Evolutionary conservation across 2,113 vertebrate genomes (phyloP).

Genomic region (Labrus mixtus): DNA sequence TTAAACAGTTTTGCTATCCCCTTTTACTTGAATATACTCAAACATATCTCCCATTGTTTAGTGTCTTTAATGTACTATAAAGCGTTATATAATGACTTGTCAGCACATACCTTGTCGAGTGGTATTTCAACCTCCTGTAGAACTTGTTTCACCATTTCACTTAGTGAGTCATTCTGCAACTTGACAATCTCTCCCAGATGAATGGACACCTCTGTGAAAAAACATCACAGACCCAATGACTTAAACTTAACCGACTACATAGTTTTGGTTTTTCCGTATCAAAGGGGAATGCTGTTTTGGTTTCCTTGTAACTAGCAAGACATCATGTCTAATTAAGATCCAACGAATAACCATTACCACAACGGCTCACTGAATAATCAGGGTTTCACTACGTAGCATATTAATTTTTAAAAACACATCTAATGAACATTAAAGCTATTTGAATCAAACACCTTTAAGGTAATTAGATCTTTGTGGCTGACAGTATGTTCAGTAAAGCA

Average conservation of each 20-base stretch:
- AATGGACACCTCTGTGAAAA: conserved; percentile 70
- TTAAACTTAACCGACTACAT: neutral
- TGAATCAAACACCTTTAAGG: neutral
- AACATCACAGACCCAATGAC: neutral
- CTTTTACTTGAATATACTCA: neutral
- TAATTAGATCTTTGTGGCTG: neutral
- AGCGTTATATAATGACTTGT: neutral
- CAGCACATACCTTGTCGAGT: conserved; percentile 75
- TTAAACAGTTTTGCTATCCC: neutral
- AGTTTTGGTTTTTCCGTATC: neutral
- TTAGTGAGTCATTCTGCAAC: conserved; percentile 45
- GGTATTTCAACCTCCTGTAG: conserved; percentile 70
- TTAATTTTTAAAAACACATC: too few relatives aligned
- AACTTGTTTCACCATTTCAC: conserved; percentile 36
- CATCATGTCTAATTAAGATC: neutral
- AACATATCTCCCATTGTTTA: neutral
- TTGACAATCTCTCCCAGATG: conserved; percentile 68
- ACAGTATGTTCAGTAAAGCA: neutral
- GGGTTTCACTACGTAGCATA: too few relatives aligned
- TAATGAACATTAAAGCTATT: neutral
- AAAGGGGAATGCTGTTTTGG: neutral
- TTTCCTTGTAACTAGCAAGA: neutral
- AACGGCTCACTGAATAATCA: neutral
- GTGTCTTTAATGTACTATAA: neutral
- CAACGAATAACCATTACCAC: too few relatives aligned